Base-by-base conservation (phyloP, 2,113 vertebrate species). In the Cyphomyrus plagiostoma region DNA sequence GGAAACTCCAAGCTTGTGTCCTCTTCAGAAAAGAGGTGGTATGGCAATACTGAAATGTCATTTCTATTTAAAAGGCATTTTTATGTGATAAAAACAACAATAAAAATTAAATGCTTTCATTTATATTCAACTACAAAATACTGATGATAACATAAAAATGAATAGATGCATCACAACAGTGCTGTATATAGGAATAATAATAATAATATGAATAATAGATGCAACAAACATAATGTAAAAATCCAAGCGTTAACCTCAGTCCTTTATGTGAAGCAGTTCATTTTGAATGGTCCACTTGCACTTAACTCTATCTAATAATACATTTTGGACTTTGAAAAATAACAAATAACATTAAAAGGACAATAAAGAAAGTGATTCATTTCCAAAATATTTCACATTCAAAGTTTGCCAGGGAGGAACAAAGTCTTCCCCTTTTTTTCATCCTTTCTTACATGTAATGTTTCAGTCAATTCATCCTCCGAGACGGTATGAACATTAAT, bases 51-150 rank as follows among this genome's bases (percentile, higher is more conserved):
- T 45, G 84, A 53, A 90, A 70, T 86, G 80, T 48, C 52, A 49
- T 91, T 80, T 58, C 49, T n/a, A 93, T 89, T 88, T 58, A 56
- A 88, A 70, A 88, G 80, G 52, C 66, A 49, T 91, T 58, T 56
- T 82, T n/a, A 93, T 89, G 89, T 89, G 89, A 89, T 89, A 93
- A 93, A 86, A 89, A 89, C 86, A 93, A 70, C 62, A 90, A 92
- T 94, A 89, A 93, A 93, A 92, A 90, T 91, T 89, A 93, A 91
- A 94, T 92, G 93, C 91, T 94, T 94, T 94, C 92, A 91, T 94
- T 94, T 95, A 89, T 88, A 92, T 92, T 91, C 90, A 86, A 91
- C 93, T 92, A 93, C 94, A 95, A 95, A 95, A 96, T 95, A 95
- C 93, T 94, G 94, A 93, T 88, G 87, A 86, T 23, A 88, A 89